Conservation (phyloP, 2,113 vertebrate species). For the Drymodes brunneopygia region DNA sequence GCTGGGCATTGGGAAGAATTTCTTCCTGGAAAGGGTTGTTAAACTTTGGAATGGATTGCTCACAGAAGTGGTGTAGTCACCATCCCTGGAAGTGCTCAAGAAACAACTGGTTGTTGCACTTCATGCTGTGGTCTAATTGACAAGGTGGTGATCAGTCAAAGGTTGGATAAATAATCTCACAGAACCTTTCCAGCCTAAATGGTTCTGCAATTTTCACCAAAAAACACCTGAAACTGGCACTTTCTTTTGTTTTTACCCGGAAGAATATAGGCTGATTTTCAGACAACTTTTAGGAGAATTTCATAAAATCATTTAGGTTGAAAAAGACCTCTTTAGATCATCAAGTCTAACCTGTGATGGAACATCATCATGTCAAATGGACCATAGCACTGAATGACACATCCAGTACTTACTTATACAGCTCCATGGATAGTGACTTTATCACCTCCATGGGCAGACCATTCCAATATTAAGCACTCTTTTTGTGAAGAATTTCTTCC, state of each 20-base stretch:
- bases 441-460: not conserved
- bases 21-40: not conserved
- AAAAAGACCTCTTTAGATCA: not conserved
- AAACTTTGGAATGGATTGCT: not conserved
- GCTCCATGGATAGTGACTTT: not conserved
- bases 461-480: not conserved
- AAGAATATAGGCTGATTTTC: not conserved
- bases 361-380: not conserved
- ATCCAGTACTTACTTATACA: not conserved
- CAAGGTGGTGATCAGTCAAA: not conserved
- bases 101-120: not conserved
- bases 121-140: fast-evolving
- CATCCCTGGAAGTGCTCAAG: not conserved
- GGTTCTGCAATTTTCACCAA: not conserved
- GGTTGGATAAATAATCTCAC: not conserved
- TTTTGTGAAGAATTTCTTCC: no score
- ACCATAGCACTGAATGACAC: not conserved
- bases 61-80: not conserved
- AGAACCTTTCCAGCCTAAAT: not conserved
- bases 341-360: no score
- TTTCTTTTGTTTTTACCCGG: not conserved
- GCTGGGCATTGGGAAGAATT: not conserved
- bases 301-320: not conserved
- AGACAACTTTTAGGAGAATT: not conserved
- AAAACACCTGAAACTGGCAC: not conserved